phyloP scores from a whole-genome alignment of 2,888 invertebrate genomes.

The Sympetrum striolatum region DNA sequence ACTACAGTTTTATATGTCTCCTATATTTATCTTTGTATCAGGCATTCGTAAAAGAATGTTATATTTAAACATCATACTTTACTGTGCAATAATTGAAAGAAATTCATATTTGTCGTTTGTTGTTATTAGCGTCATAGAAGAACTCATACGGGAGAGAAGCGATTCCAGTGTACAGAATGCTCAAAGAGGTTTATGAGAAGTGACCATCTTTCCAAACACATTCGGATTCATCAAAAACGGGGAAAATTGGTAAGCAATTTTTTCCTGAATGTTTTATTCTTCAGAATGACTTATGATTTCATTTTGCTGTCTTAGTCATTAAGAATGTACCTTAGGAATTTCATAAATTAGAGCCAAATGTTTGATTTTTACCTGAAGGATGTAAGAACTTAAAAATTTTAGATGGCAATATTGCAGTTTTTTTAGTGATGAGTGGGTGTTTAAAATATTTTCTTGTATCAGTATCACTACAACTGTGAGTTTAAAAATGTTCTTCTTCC shows the following conservation, averaged over 20 bases:
- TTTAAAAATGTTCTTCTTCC: conserved; percentile 42
- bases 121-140: conserved; percentile 76
- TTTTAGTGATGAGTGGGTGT: too few relatives aligned
- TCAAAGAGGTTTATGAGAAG: conserved; percentile 91
- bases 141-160: conserved; percentile 92
- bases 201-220: conserved; percentile 89
- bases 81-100: not conserved
- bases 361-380: not conserved
- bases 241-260: conserved; percentile 46
- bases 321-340: too few relatives aligned
- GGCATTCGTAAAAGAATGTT: too few relatives aligned
- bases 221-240: conserved; percentile 80
- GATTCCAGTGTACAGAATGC: conserved; percentile 88
- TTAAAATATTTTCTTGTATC: not conserved
- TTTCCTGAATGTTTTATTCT: not conserved
- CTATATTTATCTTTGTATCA: too few relatives aligned
- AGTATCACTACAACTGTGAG: not conserved
- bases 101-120: conserved; percentile 54
- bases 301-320: too few relatives aligned
- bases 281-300: not conserved
- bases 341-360: not conserved
- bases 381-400: not conserved
- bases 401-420: too few relatives aligned
- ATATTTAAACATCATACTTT: too few relatives aligned
- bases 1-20: too few relatives aligned